These are phyloP conservation scores for Pterois miles DNA, from an alignment of 2,797 vertebrate species.

Conservation along the genomic window DNA sequence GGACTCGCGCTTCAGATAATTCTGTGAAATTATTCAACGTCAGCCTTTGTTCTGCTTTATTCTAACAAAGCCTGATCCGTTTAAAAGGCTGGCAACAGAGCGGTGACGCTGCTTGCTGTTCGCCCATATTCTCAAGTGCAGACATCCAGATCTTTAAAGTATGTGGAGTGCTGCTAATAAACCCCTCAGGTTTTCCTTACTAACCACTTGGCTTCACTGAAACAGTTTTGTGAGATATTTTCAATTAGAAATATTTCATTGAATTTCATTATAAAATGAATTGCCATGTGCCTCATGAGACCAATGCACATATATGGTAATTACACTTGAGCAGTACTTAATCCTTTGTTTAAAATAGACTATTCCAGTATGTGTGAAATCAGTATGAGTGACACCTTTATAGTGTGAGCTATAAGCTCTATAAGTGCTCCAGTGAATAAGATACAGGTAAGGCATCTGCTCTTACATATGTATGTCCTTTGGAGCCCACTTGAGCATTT, in stretches of 20 bases:
- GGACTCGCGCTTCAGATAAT: not conserved
- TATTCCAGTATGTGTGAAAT: slow-evolving; percentile 29
- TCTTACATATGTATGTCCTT: slow-evolving; percentile 57
- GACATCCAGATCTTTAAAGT: slow-evolving; percentile 51
- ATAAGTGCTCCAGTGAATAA: slow-evolving; percentile 21
- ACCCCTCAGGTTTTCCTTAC: slow-evolving; percentile 48
- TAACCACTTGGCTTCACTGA: slow-evolving; percentile 44
- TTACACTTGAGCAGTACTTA: slow-evolving; percentile 59
- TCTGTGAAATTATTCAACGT: slow-evolving; percentile 10
- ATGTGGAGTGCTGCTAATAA: slow-evolving; percentile 61
- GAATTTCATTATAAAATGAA: slow-evolving; percentile 63
- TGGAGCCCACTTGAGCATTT: slow-evolving; percentile 54
- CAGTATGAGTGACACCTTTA: slow-evolving; percentile 17
- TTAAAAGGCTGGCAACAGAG: slow-evolving; percentile 29
- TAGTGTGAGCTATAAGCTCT: slow-evolving; percentile 5
- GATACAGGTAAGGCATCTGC: slow-evolving; percentile 25
- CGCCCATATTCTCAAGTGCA: slow-evolving; percentile 18
- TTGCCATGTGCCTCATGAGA: slow-evolving; percentile 43
- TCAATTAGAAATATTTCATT: slow-evolving; percentile 70
- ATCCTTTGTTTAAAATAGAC: slow-evolving; percentile 57
- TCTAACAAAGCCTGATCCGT: slow-evolving; percentile 13
- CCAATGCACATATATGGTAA: slow-evolving; percentile 48
- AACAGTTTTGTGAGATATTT: slow-evolving; percentile 54
- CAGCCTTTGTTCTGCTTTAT: slow-evolving; percentile 34
- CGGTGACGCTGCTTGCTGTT: slow-evolving; percentile 11